A percentile compares a stretch with the other conserved stretches of the same genome.
Evolutionary conservation across 2,797 vertebrate species (phyloP).

Genomic region (Brotula barbata): DNA sequence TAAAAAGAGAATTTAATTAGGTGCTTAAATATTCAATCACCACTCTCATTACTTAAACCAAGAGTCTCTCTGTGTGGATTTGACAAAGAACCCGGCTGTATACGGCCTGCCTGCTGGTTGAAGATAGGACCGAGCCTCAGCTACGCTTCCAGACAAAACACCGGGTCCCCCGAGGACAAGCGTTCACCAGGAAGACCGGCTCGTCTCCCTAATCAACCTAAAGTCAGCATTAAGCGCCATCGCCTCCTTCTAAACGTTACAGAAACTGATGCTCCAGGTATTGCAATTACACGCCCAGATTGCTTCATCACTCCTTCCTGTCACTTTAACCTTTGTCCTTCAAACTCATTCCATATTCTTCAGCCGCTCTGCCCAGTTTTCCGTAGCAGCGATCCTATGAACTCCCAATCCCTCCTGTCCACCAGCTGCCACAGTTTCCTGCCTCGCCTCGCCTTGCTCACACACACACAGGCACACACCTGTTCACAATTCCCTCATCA

Average conservation of each 20-base stretch:
- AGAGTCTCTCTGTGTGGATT: constrained; percentile 65
- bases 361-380: too few species aligned
- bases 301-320: constrained; percentile 46
- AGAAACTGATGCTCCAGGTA: constrained; percentile 40
- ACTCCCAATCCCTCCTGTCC: too few species aligned
- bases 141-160: constrained; percentile 37
- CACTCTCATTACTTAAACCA: constrained; percentile 73
- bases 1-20: constrained; percentile 74
- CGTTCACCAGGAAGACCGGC: constrained; percentile 31
- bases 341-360: constrained; percentile 5
- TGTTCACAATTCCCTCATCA: too few species aligned
- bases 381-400: too few species aligned
- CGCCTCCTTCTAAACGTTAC: constrained; percentile 33
- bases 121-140: constrained; percentile 66
- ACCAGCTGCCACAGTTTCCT: too few species aligned
- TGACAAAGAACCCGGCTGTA: constrained; percentile 66
- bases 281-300: constrained; percentile 41
- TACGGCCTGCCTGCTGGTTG: constrained; percentile 61
- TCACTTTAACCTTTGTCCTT: constrained; percentile 18
- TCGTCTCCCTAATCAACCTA: constrained; percentile 44
- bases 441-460: too few species aligned
- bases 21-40: constrained; percentile 78
- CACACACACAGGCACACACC: too few species aligned
- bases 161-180: constrained; percentile 38
- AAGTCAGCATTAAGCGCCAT: constrained; percentile 40